phyloP scores from a whole-genome alignment of 1,140 invertebrate genomes.

The Caenorhabditis remanei region DNA sequence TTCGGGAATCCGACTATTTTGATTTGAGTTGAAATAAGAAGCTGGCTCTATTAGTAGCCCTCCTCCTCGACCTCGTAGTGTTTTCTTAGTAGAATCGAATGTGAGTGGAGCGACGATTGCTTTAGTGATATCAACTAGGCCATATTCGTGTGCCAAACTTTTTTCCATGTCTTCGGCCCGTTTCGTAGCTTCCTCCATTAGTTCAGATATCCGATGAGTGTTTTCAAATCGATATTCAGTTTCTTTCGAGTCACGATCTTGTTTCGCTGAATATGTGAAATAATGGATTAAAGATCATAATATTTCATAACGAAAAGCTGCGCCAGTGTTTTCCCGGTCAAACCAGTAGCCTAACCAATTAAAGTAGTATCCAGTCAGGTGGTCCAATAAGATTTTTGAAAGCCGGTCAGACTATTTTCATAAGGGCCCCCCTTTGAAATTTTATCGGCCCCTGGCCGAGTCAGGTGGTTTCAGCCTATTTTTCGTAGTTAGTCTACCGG shows the following conservation, averaged over 20 bases:
- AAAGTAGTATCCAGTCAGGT: too few relatives aligned
- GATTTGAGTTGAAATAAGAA: conserved; percentile 20
- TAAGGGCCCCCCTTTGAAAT: too few relatives aligned
- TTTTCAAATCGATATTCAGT: background rate
- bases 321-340: too few relatives aligned
- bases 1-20: background rate
- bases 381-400: too few relatives aligned
- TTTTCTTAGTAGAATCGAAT: conserved; percentile 23
- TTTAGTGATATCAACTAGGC: background rate
- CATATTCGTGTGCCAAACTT: background rate
- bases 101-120: background rate
- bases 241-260: background rate
- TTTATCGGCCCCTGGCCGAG: too few relatives aligned
- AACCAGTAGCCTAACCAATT: too few relatives aligned
- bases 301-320: background rate
- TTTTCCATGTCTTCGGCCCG: background rate
- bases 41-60: background rate
- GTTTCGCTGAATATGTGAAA: background rate
- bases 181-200: background rate
- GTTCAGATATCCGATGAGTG: background rate
- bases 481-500: too few relatives aligned
- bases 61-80: conserved; percentile 16
- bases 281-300: background rate
- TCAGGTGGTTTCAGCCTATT: too few relatives aligned
- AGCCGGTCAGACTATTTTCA: too few relatives aligned